phyloP scores from a whole-genome alignment of 2,888 invertebrate genomes.

The Sinopyrophorus schimmeli region DNA sequence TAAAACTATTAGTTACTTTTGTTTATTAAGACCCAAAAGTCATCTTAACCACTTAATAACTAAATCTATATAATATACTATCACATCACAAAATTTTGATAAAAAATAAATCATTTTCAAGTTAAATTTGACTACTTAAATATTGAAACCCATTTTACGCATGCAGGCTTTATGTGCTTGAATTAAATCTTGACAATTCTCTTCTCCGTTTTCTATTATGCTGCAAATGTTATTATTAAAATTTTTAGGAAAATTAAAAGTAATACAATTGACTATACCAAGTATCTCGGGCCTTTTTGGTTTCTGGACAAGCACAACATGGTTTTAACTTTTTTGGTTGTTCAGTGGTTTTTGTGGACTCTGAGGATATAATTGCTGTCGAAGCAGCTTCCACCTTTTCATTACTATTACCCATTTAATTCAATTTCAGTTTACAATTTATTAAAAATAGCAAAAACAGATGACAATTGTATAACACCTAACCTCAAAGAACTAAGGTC shows the following conservation, averaged over 20 bases:
- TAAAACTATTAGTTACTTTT: no score
- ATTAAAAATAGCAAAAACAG: no score
- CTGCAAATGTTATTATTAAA: slow-evolving; percentile 56
- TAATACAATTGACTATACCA: slow-evolving; percentile 65
- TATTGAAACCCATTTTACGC: slow-evolving; percentile 93
- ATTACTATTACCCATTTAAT: slow-evolving; percentile 60
- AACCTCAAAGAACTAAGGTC: no score
- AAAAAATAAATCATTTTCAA: no score
- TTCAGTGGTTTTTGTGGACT: slow-evolving; percentile 52
- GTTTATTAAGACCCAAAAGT: no score
- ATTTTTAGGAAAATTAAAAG: neutral
- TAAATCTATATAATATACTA: no score
- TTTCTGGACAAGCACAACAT: slow-evolving; percentile 97
- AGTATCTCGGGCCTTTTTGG: slow-evolving; percentile 84
- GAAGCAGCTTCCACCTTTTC: slow-evolving; percentile 59
- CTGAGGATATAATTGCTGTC: slow-evolving; percentile 41
- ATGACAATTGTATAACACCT: no score
- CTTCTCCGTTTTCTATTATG: slow-evolving; percentile 89
- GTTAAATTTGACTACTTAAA: slow-evolving; percentile 70
- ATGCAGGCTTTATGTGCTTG: slow-evolving; percentile 97
- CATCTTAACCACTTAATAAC: no score
- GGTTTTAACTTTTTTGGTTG: slow-evolving; percentile 79
- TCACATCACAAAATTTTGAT: no score
- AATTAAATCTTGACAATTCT: slow-evolving; percentile 84
- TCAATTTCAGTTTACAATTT: no score